phyloP scores from a whole-genome alignment of 2,797 vertebrate genomes.

The Acanthiza pusilla region DNA sequence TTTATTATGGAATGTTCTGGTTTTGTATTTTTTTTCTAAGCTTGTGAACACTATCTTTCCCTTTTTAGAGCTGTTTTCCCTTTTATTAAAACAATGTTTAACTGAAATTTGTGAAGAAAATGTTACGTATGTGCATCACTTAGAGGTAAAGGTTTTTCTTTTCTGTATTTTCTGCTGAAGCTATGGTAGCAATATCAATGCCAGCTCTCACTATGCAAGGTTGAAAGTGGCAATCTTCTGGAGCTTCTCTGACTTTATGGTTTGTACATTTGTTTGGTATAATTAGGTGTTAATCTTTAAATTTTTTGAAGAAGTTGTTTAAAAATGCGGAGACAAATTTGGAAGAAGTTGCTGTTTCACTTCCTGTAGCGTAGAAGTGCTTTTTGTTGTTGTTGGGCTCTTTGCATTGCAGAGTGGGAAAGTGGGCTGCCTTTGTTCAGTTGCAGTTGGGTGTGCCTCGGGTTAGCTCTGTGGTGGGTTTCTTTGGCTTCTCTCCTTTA shows the following conservation, averaged over 20 bases:
- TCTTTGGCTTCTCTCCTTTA: slow-evolving; percentile 42
- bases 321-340: background rate
- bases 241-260: slow-evolving; percentile 19
- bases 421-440: background rate
- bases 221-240: slow-evolving; percentile 43
- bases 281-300: background rate
- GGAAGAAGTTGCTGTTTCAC: background rate
- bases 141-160: slow-evolving; percentile 5
- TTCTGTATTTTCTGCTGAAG: slow-evolving; percentile 32
- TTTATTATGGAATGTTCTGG: slow-evolving; percentile 55
- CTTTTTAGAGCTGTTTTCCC: slow-evolving; percentile 33
- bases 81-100: slow-evolving; percentile 41
- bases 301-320: background rate
- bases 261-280: background rate
- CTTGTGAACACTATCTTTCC: slow-evolving; percentile 47
- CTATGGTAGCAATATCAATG: slow-evolving; percentile 59
- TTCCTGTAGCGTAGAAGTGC: background rate
- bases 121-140: background rate
- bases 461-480: background rate
- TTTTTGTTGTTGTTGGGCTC: background rate
- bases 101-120: slow-evolving; percentile 16
- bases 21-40: slow-evolving; percentile 63
- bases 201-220: slow-evolving; percentile 62
- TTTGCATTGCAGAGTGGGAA: background rate
- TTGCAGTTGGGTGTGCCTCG: background rate